Conservation (phyloP, 2,888 invertebrate genomes). For the Protonemura montana region DNA sequence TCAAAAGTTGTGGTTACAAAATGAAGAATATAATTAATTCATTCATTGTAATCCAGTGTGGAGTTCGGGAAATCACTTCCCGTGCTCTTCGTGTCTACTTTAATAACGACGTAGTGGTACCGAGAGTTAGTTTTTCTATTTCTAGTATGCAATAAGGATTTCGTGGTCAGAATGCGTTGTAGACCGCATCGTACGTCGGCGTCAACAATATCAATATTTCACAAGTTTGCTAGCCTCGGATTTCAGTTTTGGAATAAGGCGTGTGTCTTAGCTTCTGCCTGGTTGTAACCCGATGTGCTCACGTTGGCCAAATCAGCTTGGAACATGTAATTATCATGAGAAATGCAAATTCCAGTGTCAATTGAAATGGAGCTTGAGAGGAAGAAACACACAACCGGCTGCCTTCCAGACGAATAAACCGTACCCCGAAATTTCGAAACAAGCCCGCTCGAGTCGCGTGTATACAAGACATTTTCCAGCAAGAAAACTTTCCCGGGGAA, state of each 20-base stretch:
- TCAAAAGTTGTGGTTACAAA: background rate
- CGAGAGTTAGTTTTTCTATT: background rate
- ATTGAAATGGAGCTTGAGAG: background rate
- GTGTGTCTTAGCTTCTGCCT: no score
- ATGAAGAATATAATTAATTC: background rate
- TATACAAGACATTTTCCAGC: background rate
- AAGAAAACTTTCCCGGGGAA: background rate
- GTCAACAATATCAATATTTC: no score
- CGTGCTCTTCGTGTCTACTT: background rate
- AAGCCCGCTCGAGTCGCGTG: background rate
- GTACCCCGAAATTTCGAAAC: background rate
- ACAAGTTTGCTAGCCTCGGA: no score
- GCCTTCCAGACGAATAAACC: background rate
- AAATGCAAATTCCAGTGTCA: background rate
- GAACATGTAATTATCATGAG: background rate
- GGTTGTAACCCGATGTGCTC: no score
- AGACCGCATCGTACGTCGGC: no score
- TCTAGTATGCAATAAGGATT: background rate
- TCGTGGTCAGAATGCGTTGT: no score
- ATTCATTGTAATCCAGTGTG: background rate
- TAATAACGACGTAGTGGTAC: background rate
- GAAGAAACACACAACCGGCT: background rate
- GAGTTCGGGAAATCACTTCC: background rate
- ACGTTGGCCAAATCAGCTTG: background rate
- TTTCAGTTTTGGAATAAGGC: no score